Evolutionary conservation across 2,888 invertebrate genomes (phyloP), one percentile per base, ranked within the genome.

Genomic region (Augiades crinisus): DNA sequence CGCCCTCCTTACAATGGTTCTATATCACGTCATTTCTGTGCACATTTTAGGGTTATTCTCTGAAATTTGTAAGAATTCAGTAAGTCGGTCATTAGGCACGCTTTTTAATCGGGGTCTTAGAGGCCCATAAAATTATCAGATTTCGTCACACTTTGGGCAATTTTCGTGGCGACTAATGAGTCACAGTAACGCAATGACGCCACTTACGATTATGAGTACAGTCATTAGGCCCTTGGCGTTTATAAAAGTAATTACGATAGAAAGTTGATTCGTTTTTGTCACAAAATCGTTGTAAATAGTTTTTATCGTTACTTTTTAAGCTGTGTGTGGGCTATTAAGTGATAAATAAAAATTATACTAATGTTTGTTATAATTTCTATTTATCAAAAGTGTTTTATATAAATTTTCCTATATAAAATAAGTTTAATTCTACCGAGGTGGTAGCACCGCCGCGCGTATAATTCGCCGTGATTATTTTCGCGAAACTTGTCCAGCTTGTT

Each of bases 81-180:
- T 58, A 46, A 56, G 62, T 63, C 44, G 51, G 44, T 51, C 68
- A 76, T 75, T 75, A 65, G 72, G 63, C 54, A 70, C 72, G 72
- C 68, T 73, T 68, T 74, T 68, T 72, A 70, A 69, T 74, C 72
- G 59, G 65, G 56, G 62, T 60, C 68, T 76, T 71, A 75, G 64
- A 67, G 69, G 67, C 62, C 65, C 65, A 66, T 65, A 71, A 75
- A 75, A 80, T 81, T 84, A 85, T 85, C 81, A 78, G 81, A 84
- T 85, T 82, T 72, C 76, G 86, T 85, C 85, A 86, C 86, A 86
- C 81, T 84, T 78, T 70, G 63, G 65, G 75, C 79, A 79, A 81
- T 79, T 81, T 70, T 66, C 71, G 69, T 72, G 65, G 73, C 75
- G 61, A 75, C 81, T 83, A 84, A 84, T 86, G 82, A 84, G 84